phyloP scores from a whole-genome alignment of 2,888 invertebrate species.

The Thyatira batis region DNA sequence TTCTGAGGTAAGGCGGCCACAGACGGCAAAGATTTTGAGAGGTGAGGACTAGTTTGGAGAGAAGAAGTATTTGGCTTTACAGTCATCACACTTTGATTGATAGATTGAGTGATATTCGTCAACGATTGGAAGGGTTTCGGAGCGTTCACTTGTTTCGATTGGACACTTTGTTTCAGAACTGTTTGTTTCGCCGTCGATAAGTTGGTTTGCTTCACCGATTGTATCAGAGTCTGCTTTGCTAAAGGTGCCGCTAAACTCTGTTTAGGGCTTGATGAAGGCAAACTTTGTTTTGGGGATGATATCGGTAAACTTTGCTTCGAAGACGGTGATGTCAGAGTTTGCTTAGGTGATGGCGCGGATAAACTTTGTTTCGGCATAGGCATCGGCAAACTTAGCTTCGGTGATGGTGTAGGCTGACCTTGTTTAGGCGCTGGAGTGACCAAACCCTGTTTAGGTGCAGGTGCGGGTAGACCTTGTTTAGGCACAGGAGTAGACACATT shows the following conservation, averaged over 20 bases:
- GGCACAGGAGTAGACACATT: neutral
- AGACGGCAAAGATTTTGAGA: conserved; percentile 51
- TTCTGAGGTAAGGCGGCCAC: conserved; percentile 55
- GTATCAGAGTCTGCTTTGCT: neutral
- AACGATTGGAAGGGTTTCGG: neutral
- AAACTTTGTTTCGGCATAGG: conserved; percentile 7
- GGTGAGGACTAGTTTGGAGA: conserved; percentile 19
- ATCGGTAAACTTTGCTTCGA: conserved; percentile 23
- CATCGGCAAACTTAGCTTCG: neutral
- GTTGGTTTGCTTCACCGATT: neutral
- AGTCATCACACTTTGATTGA: conserved; percentile 7
- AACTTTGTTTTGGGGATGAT: conserved; percentile 8
- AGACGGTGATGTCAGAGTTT: conserved; percentile 21
- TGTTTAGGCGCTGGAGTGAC: neutral
- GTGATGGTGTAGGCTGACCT: neutral
- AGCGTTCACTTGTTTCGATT: neutral
- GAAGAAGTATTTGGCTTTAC: conserved; percentile 18
- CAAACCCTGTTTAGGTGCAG: neutral
- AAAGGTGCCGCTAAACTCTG: no score
- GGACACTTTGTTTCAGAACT: neutral
- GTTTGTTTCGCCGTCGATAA: neutral
- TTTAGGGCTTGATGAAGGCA: no score
- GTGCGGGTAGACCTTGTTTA: neutral
- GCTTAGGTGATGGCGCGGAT: conserved; percentile 46
- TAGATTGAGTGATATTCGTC: neutral